Evolutionary conservation across 2,797 vertebrate species (phyloP), one percentile per base, ranked within the genome.

Genomic region (Loriculus beryllinus): DNA sequence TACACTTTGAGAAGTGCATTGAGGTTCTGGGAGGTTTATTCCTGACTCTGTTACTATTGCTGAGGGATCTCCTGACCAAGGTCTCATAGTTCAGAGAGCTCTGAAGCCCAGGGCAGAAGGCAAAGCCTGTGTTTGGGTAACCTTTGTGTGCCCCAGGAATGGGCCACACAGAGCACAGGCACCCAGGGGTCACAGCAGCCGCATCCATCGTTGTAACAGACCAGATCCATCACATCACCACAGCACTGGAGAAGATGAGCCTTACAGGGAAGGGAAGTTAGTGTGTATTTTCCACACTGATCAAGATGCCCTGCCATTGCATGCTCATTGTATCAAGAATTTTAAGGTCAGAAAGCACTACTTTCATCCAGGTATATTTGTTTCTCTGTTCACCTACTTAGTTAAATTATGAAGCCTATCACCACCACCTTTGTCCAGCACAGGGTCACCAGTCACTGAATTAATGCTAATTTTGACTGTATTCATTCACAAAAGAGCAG

Each of bases 31-130:
- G 75, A 72, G 54, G 67, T 64, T 79, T 47, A 47, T 49, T 92
- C 59, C 63, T 72, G 63, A 47, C 33, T 67, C 79, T 64, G 40
- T 14, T 31, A 5, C 39, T 60, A 43, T 45, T 68, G 64, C 17
- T 42, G 60, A 88, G 31, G 20, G 40, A 47, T 69, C 6, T 65
- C 57, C 48, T 81, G 29, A 62, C 17, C 12, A 40, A 49, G 14
- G 17, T 42, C 14, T 77, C 28, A 6, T 9, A 43, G 18, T 28
- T 7, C 0, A 0, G 52, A 54, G 48, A n/a, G 28, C 35, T 64
- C 37, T 52, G 37, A n/a, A 82, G 43, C 16, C 22, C 1, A 1
- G 35, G 33, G 23, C 47, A 92, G 56, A 42, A 21, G 39, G 33
- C 9, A 87, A 62, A 72, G 65, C 21, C 40, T 35, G 9, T 25